Percentiles rank a stretch among this genome's conserved stretches.
Evolutionary conservation across 1,140 invertebrate species (phyloP).

Genomic region (Temnothorax nylanderi): DNA sequence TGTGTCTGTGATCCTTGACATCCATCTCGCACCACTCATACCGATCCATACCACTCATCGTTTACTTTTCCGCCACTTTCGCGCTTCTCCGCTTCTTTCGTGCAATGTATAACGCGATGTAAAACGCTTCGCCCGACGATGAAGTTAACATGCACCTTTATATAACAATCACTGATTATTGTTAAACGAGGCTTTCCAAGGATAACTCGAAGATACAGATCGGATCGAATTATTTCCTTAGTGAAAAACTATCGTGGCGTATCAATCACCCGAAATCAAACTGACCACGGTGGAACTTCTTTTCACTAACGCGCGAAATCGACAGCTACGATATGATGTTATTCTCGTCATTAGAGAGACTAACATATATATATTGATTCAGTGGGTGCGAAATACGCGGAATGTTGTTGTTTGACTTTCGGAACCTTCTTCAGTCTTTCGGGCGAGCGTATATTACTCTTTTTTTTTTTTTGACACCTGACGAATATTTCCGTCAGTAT

Average conservation of each 20-base stretch:
- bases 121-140: neutral
- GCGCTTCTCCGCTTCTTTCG: neutral
- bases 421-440: neutral
- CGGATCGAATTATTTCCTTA: neutral
- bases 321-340: neutral
- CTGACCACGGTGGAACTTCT: neutral
- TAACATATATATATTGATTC: neutral
- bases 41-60: neutral
- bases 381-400: neutral
- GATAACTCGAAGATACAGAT: neutral
- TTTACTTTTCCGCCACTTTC: neutral
- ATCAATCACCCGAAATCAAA: neutral
- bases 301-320: neutral
- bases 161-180: neutral
- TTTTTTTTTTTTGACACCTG: neutral
- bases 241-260: neutral
- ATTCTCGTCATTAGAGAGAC: neutral
- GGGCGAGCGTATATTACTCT: neutral
- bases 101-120: neutral
- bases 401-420: slow-evolving; percentile 36
- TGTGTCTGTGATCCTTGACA: slow-evolving; percentile 59
- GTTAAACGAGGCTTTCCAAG: neutral
- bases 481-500: neutral
- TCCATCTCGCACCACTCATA: neutral
- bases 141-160: neutral